Evolutionary conservation across 2,888 invertebrate species (phyloP).

Genomic region (Meteorus cinctellus): DNA sequence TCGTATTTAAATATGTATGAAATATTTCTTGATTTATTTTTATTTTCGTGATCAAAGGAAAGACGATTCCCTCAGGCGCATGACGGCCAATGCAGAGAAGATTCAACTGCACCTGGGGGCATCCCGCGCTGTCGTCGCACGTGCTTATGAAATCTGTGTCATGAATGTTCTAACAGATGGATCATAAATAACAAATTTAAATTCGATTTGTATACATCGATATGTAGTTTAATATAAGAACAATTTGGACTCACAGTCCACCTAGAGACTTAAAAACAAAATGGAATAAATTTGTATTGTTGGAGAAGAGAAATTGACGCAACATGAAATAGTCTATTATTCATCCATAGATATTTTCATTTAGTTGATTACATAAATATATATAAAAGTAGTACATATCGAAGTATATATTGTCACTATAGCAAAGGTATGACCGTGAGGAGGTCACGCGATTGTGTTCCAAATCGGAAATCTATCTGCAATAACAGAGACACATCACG

Average conservation of each 20-base stretch:
- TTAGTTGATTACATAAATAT: not conserved
- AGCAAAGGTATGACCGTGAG: conserved; percentile 11
- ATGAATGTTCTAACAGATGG: conserved; percentile 36
- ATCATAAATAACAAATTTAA: conserved; percentile 36
- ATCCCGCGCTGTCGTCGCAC: conserved; percentile 25
- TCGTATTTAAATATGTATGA: not conserved
- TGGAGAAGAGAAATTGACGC: not conserved
- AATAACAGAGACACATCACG: conserved; percentile 15
- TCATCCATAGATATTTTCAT: not conserved
- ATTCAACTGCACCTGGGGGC: not conserved
- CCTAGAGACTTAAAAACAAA: conserved; percentile 20
- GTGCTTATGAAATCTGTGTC: conserved; percentile 44
- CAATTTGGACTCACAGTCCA: not conserved
- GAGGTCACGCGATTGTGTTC: conserved; percentile 29
- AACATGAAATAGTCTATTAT: not conserved
- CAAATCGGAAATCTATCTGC: conserved; percentile 26
- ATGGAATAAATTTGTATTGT: conserved; percentile 27
- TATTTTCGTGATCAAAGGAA: not conserved
- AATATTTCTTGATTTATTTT: not conserved
- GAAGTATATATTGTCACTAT: not conserved
- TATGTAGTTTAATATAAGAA: conserved; percentile 4
- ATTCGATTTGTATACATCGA: conserved; percentile 40
- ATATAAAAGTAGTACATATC: not conserved
- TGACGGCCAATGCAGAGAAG: conserved; percentile 35
- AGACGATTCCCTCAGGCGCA: not conserved